Percentiles rank a stretch among this genome's conserved stretches.
phyloP scores from a whole-genome alignment of 92 coral and sea anemone species.

The Phenganax marumi region DNA sequence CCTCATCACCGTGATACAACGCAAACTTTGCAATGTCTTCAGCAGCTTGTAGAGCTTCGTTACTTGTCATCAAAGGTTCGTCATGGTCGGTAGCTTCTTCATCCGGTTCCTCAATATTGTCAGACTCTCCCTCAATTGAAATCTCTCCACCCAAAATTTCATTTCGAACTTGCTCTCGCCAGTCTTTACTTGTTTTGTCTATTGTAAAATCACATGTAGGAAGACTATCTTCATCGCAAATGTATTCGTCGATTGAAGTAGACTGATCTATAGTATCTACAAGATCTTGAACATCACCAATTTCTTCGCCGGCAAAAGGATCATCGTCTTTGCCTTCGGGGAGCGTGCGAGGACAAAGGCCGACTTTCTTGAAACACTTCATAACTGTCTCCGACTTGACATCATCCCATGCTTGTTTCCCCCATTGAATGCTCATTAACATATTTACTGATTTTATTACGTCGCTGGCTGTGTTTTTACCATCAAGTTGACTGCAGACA shows the following conservation, averaged over 20 bases:
- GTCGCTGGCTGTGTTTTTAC: background rate
- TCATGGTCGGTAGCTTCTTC: conserved; percentile 7
- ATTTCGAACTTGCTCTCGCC: conserved; percentile 8
- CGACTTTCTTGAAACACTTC: too few species aligned
- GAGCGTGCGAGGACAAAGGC: background rate
- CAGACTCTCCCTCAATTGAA: conserved; percentile 8
- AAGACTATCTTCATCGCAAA: conserved; percentile 18
- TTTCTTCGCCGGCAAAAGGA: conserved; percentile 1
- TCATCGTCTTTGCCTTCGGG: background rate
- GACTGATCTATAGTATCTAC: background rate
- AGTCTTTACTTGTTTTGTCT: conserved; percentile 16
- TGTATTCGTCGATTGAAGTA: conserved; percentile 8
- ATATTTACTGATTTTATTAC: too few species aligned
- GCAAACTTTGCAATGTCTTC: conserved; percentile 13
- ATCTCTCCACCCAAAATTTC: conserved; percentile 17
- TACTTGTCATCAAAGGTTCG: background rate
- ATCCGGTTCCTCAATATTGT: background rate
- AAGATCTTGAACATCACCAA: conserved; percentile 10
- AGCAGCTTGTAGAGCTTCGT: conserved; percentile 14
- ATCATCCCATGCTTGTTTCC: too few species aligned
- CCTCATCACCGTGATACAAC: conserved; percentile 5
- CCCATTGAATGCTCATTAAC: too few species aligned
- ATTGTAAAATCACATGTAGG: conserved; percentile 17
- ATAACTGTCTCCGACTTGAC: too few species aligned
- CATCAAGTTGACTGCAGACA: conserved; percentile 11